These are phyloP conservation scores for Uropetala carovei DNA, from an alignment of 2,888 invertebrate genomes.

Conservation along the genomic window DNA sequence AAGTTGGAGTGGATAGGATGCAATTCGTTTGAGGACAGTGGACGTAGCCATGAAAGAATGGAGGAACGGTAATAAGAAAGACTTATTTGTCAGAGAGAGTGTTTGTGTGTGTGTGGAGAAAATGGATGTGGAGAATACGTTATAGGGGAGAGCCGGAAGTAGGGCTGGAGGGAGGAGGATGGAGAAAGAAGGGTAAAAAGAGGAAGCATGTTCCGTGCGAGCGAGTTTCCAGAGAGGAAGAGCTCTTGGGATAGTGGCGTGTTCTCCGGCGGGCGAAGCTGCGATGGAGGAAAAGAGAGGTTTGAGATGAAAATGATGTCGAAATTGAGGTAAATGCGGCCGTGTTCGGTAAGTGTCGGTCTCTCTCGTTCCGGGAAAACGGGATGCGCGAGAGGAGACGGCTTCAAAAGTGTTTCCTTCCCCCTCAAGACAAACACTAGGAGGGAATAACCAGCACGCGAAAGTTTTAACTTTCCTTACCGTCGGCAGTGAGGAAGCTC, in stretches of 20 bases:
- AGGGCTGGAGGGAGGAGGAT: background rate
- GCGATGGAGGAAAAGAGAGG: background rate
- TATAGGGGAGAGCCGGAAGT: background rate
- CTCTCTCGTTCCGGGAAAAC: background rate
- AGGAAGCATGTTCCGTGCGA: background rate
- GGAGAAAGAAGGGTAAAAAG: background rate
- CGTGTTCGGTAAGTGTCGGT: background rate
- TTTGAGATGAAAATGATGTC: conserved; percentile 50
- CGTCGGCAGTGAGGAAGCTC: background rate
- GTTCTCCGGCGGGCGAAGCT: background rate
- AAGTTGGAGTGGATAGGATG: background rate
- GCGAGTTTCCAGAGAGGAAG: background rate
- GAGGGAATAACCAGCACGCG: background rate
- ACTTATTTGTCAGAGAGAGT: background rate
- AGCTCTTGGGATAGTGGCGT: background rate
- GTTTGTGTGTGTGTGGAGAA: background rate
- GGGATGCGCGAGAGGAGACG: background rate
- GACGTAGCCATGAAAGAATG: background rate
- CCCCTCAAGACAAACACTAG: background rate
- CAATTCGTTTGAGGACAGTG: background rate
- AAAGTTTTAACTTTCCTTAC: background rate
- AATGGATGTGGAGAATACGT: background rate
- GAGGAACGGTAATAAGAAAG: background rate
- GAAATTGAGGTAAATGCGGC: conserved; percentile 34
- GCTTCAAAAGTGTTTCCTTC: background rate